A percentile compares a stretch with the other conserved stretches of the same genome.
These are phyloP conservation scores for Nasonia giraulti DNA, from an alignment of 1,140 invertebrate genomes.

Conservation along the genomic window DNA sequence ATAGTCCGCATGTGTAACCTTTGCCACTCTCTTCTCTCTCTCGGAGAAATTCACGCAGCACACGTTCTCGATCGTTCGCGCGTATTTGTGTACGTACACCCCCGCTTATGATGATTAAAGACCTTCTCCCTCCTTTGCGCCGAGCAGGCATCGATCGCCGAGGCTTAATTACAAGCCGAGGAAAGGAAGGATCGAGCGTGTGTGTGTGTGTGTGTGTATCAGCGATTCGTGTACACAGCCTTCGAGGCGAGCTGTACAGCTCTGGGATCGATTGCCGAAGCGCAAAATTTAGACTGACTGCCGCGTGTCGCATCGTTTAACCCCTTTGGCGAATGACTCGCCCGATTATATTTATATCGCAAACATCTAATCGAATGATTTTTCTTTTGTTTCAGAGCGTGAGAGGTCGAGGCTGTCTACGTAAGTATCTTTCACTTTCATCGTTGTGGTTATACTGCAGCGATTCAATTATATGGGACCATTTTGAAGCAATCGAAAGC, in stretches of 20 bases:
- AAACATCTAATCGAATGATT: not conserved
- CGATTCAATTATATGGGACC: not conserved
- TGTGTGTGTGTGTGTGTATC: not conserved
- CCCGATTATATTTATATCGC: not conserved
- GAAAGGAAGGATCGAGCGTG: not conserved
- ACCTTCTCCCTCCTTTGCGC: not conserved
- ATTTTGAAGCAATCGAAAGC: not conserved
- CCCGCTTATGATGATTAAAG: not conserved
- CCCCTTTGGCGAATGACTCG: too few relatives aligned
- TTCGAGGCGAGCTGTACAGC: not conserved
- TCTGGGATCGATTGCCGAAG: not conserved
- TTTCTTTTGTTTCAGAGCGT: conserved; percentile 71
- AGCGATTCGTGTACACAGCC: too few relatives aligned
- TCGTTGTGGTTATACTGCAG: not conserved
- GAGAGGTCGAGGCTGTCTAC: conserved; percentile 67
- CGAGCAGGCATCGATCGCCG: not conserved
- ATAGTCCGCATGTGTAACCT: not conserved
- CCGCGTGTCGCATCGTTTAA: too few relatives aligned
- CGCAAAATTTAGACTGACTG: not conserved
- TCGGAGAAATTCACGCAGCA: not conserved
- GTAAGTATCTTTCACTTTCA: conserved; percentile 63
- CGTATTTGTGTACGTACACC: not conserved
- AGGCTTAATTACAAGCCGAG: not conserved
- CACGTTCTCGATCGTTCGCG: not conserved
- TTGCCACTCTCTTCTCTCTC: not conserved